Evolutionary conservation across 2,888 invertebrate genomes (phyloP), one percentile per base, ranked within the genome.

Genomic region (Malacosoma neustria): DNA sequence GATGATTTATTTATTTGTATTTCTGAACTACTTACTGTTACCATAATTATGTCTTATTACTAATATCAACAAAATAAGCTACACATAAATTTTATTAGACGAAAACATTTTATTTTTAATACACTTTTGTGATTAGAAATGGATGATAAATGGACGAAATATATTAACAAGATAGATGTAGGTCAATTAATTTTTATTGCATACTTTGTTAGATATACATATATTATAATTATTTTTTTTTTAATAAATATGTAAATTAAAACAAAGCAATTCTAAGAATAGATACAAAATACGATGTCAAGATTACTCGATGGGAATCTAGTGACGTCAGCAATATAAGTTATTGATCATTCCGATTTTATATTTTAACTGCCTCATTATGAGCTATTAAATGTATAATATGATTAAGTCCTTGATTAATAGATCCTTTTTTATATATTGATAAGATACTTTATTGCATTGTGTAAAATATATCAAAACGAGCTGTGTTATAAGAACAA

Each of bases 131-230:
- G 22, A 22, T 22, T 22, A 22, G 5, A 22, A 22, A 9, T n/a
- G n/a, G n/a, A n/a, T 22, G 22, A 22, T 22, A 22, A 22, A 22
- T 22, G 9, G 22, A 9, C 6, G 5, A 22, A 22, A 22, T 5
- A 9, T 7, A 22, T 33, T 36, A 41, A 39, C 43, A 39, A 33
- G 50, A 45, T 54, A 51, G 60, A 71, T 72, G 60, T 62, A 56
- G 60, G 62, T 58, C 71, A 72, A 71, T 72, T 72, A 71, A 61
- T 34, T 50, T 54, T 22, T 22, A 6, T 3, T 22, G 22, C 22
- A 22, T 55, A 51, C 51, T 48, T 47, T 48, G 41, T 46, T 43
- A 43, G 40, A 51, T 48, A 35, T 61, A 22, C 22, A 22, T 22
- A 55, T 46, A 42, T 51, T 49, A 59, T 57, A 57, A n/a, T n/a